A percentile compares a stretch with the other conserved stretches of the same genome.
These are phyloP conservation scores for Thalpophila matura DNA, from an alignment of 2,888 invertebrate species.

Conservation along the genomic window DNA sequence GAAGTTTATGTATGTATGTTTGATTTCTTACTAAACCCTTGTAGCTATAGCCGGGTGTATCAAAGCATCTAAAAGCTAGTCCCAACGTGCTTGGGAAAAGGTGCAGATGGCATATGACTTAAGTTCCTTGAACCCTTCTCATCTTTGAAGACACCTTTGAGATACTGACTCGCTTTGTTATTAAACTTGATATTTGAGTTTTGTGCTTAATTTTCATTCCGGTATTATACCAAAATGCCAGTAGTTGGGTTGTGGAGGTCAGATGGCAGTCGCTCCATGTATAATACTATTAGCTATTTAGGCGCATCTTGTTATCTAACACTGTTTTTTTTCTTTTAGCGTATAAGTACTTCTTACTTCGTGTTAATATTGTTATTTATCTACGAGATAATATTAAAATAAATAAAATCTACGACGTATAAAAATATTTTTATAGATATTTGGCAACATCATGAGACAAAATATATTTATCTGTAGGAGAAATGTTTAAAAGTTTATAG, in stretches of 20 bases:
- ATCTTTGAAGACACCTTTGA: conserved; percentile 24
- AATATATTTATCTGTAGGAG: conserved; percentile 12
- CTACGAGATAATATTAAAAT: too few species aligned
- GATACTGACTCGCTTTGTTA: background rate
- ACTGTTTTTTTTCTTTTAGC: too few species aligned
- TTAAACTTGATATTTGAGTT: background rate
- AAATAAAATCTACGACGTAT: background rate
- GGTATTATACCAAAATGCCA: too few species aligned
- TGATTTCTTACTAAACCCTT: too few species aligned
- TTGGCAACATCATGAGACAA: conserved; percentile 1
- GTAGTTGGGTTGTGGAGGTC: too few species aligned
- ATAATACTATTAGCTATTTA: too few species aligned
- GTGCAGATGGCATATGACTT: conserved; percentile 24
- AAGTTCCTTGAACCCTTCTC: conserved; percentile 7
- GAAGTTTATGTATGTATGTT: too few species aligned
- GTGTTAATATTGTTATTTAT: too few species aligned
- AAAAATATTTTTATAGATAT: background rate
- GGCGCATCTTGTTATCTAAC: too few species aligned
- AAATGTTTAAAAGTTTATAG: conserved; percentile 35
- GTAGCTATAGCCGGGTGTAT: background rate
- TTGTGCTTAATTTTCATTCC: background rate
- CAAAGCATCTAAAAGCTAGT: conserved; percentile 6
- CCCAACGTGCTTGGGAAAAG: background rate
- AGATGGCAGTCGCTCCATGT: too few species aligned
- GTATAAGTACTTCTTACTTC: too few species aligned